A percentile compares a stretch with the other conserved stretches of the same genome.
Evolutionary conservation across 2,113 vertebrate species (phyloP).

Genomic region (Formicarius rufipectus): DNA sequence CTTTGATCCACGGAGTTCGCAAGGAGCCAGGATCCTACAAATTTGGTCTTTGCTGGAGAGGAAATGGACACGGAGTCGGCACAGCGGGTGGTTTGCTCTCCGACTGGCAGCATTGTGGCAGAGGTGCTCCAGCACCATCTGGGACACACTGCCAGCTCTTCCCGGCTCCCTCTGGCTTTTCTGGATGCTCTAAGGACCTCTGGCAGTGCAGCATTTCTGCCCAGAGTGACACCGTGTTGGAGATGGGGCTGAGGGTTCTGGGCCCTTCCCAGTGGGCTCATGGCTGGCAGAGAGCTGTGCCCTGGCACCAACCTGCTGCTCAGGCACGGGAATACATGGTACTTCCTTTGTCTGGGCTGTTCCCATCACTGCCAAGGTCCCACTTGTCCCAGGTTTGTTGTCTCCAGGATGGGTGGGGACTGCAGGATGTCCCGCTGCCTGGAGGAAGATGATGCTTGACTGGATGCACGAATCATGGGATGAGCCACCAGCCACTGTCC

Average conservation of each 20-base stretch:
- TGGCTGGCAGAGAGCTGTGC: neutral
- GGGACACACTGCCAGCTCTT: neutral
- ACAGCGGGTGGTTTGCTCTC: neutral
- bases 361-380: neutral
- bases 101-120: neutral
- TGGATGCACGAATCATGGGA: fast-evolving
- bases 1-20: neutral
- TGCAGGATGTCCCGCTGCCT: neutral
- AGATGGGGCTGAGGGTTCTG: fast-evolving
- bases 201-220: neutral
- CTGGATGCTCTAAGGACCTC: neutral
- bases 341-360: neutral
- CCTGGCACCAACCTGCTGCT: neutral
- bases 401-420: neutral
- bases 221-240: fast-evolving
- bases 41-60: neutral
- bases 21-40: neutral
- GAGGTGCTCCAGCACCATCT: neutral
- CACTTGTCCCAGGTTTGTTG: fast-evolving
- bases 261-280: fast-evolving
- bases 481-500: neutral
- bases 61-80: neutral
- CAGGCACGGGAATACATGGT: fast-evolving
- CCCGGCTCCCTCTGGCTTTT: neutral
- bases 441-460: neutral